Evolutionary conservation across 2,113 vertebrate genomes (phyloP), one percentile per base, ranked within the genome.

Genomic region (Eurystomus gularis): DNA sequence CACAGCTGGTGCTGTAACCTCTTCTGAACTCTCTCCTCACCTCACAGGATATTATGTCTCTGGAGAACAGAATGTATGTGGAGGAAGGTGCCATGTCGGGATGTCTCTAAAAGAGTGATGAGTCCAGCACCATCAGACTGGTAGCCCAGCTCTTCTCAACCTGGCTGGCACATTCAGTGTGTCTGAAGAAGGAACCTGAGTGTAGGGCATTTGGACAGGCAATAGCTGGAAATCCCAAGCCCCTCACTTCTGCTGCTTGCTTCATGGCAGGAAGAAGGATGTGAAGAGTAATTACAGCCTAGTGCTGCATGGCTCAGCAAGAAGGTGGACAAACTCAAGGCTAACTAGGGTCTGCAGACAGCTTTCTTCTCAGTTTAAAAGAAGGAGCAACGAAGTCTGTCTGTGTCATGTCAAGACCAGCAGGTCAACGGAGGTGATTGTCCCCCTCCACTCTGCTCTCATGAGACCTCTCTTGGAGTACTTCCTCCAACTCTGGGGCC

Each of bases 71-170:
- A 69, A 60, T 26, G 19, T 28, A 13, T 1, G 7, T 21, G n/a
- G 62, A 81, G 23, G 39, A 42, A 44, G 0, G 3, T 29, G 39
- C 23, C 2, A 0, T 37, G 13, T 3, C 9, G 49, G 23, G 48
- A 4, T 8, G 10, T 15, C 48, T 73, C 29, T 8, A 28, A 58
- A 21, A 58, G 16, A 79, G 61, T 4, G 2, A 29, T 23, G 42
- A 78, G 54, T 33, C 55, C 58, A 66, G 15, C 49, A 48, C 7
- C 33, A 7, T 28, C 40, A 24, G 57, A 42, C 35, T 64, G 64
- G n/a, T 21, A 37, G 26, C 55, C 21, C 68, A 12, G 75, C 11
- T 26, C 44, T 88, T 21, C 35, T 60, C n/a, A 28, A n/a, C n/a
- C n/a, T 2, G 6, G 24, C 24, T 52, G 54, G 46, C 48, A n/a